A percentile compares a stretch with the other conserved stretches of the same genome.
phyloP scores from a whole-genome alignment of 1,140 invertebrate genomes.

The Coelopa frigida region DNA sequence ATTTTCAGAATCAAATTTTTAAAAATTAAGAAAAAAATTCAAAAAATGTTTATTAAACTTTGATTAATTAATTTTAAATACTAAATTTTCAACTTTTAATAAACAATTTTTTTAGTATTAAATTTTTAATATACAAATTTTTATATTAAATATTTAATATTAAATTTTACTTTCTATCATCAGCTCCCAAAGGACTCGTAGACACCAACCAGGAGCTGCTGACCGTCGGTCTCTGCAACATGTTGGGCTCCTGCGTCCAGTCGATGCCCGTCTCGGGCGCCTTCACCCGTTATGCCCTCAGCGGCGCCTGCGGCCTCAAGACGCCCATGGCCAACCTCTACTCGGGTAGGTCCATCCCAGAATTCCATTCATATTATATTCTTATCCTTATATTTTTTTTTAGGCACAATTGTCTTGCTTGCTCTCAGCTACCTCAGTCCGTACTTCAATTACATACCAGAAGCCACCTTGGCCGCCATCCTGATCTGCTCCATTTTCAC shows the following conservation, averaged over 20 bases:
- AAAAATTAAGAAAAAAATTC: too few relatives aligned
- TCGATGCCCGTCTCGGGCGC: slow-evolving; percentile 74
- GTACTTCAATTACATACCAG: slow-evolving; percentile 76
- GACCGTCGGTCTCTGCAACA: slow-evolving; percentile 64
- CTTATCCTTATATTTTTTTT: neutral
- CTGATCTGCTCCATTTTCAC: slow-evolving; percentile 49
- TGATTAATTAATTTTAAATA: too few relatives aligned
- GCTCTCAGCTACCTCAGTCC: slow-evolving; percentile 69
- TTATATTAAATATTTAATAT: too few relatives aligned
- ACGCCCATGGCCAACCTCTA: slow-evolving; percentile 68
- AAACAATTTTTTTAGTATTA: too few relatives aligned
- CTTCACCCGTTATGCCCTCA: slow-evolving; percentile 70
- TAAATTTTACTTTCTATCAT: too few relatives aligned
- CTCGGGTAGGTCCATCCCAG: slow-evolving; percentile 45
- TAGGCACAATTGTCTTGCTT: slow-evolving; percentile 50
- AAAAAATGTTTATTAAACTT: too few relatives aligned
- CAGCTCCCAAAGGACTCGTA: slow-evolving; percentile 46
- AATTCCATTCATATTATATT: too few relatives aligned
- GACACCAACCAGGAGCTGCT: slow-evolving; percentile 67
- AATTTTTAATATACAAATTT: too few relatives aligned
- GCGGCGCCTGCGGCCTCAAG: slow-evolving; percentile 63
- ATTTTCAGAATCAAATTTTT: too few relatives aligned
- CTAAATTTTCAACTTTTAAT: too few relatives aligned
- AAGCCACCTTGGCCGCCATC: slow-evolving; percentile 70
- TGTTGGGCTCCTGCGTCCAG: slow-evolving; percentile 65